A percentile compares a stretch with the other conserved stretches of the same genome.
phyloP scores from a whole-genome alignment of 2,888 invertebrate genomes.

The Amphipoea oculea region DNA sequence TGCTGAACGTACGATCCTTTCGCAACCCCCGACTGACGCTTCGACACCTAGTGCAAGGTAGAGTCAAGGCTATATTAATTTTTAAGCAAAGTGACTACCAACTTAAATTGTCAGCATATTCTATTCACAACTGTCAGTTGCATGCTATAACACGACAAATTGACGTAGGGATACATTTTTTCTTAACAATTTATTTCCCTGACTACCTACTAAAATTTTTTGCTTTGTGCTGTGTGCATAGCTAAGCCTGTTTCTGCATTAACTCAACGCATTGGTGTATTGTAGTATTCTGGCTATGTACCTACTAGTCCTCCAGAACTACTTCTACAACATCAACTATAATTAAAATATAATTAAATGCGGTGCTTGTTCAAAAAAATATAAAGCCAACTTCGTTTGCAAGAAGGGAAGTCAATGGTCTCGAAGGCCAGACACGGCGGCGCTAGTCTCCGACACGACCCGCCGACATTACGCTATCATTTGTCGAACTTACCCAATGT shows the following conservation, averaged over 20 bases:
- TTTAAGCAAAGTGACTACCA: neutral
- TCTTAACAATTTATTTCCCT: neutral
- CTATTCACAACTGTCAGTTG: neutral
- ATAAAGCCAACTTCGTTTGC: slow-evolving; percentile 69
- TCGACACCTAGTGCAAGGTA: neutral
- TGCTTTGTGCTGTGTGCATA: neutral
- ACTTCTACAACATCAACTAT: slow-evolving; percentile 16
- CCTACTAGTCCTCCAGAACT: neutral
- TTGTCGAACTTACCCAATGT: slow-evolving; percentile 80
- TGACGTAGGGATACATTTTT: neutral
- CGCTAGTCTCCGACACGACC: slow-evolving; percentile 78
- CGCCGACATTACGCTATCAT: slow-evolving; percentile 81
- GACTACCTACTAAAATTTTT: neutral
- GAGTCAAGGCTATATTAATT: neutral
- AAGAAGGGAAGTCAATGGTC: slow-evolving; percentile 81
- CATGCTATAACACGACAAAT: neutral
- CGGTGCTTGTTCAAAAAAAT: slow-evolving; percentile 51
- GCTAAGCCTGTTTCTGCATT: neutral
- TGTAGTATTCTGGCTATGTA: neutral
- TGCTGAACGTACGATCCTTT: no score
- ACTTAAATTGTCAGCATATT: neutral
- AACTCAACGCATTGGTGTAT: neutral
- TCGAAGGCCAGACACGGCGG: slow-evolving; percentile 82
- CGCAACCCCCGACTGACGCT: neutral
- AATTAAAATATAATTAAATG: slow-evolving; percentile 44